These are phyloP conservation scores for Mormyrops boulengeri DNA, from an alignment of 2,797 vertebrate genomes.

Conservation along the genomic window DNA sequence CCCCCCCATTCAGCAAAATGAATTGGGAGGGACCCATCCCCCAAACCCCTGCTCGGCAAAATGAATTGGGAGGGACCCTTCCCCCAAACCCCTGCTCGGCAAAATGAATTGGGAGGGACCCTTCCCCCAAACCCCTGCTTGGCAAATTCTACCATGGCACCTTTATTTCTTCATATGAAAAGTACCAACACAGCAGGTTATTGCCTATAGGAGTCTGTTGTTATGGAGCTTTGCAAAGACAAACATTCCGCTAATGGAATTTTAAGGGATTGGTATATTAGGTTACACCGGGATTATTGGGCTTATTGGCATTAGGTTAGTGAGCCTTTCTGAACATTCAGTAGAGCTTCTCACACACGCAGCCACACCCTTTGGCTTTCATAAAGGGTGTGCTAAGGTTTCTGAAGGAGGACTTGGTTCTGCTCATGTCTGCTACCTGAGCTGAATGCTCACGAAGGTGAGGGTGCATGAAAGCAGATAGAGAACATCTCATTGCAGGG, in stretches of 20 bases:
- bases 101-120: not conserved
- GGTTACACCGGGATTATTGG: not conserved
- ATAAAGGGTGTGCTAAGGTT: not conserved
- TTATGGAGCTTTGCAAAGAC: not conserved
- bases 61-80: not conserved
- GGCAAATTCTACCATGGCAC: not conserved
- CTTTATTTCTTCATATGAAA: not conserved
- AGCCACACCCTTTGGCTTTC: not conserved
- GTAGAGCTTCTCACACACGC: not conserved
- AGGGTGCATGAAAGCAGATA: not conserved
- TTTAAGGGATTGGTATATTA: not conserved
- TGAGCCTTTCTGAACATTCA: not conserved
- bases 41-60: not conserved
- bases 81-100: not conserved
- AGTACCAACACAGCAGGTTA: not conserved
- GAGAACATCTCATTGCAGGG: not conserved
- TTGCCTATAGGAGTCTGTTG: not conserved
- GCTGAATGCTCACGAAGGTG: not conserved
- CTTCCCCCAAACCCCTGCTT: not conserved
- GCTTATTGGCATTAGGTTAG: not conserved
- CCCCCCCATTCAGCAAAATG: not conserved
- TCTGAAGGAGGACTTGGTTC: not conserved
- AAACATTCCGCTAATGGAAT: not conserved
- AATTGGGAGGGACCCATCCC: not conserved
- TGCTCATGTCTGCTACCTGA: not conserved